These are phyloP conservation scores for Henricia sp. DNA, from an alignment of 53 echinoderm and acorn worm species.

Conservation along the genomic window DNA sequence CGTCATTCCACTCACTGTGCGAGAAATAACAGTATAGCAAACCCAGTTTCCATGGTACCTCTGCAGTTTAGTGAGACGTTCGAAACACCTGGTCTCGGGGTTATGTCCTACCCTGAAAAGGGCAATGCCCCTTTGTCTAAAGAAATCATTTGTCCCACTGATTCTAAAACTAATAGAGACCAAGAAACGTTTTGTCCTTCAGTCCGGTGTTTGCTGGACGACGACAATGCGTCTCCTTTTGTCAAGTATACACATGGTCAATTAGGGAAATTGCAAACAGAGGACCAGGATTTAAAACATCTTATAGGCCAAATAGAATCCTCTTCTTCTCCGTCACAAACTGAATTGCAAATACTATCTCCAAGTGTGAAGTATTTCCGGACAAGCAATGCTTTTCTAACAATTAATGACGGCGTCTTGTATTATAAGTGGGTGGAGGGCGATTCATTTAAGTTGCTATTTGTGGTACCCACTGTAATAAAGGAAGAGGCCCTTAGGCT, in stretches of 20 bases:
- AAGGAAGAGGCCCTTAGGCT: background rate
- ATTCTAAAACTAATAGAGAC: too few species aligned
- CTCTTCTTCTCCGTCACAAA: background rate
- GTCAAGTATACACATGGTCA: background rate
- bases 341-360: background rate
- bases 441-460: background rate
- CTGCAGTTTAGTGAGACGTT: background rate
- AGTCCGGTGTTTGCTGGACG: slow-evolving; percentile 20
- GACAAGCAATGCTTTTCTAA: background rate
- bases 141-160: background rate
- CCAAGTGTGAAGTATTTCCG: slow-evolving; percentile 4
- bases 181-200: background rate
- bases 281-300: background rate
- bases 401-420: background rate
- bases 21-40: background rate
- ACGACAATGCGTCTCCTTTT: background rate
- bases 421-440: background rate
- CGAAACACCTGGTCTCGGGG: background rate
- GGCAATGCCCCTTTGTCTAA: background rate
- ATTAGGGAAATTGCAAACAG: slow-evolving; percentile 2
- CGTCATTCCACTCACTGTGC: background rate
- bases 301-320: background rate
- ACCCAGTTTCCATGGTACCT: background rate
- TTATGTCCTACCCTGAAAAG: background rate
- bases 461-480: background rate